A percentile compares a stretch with the other conserved stretches of the same genome.
These are phyloP conservation scores for Synanthedon andrenaeformis DNA, from an alignment of 2,888 invertebrate species.

Conservation along the genomic window DNA sequence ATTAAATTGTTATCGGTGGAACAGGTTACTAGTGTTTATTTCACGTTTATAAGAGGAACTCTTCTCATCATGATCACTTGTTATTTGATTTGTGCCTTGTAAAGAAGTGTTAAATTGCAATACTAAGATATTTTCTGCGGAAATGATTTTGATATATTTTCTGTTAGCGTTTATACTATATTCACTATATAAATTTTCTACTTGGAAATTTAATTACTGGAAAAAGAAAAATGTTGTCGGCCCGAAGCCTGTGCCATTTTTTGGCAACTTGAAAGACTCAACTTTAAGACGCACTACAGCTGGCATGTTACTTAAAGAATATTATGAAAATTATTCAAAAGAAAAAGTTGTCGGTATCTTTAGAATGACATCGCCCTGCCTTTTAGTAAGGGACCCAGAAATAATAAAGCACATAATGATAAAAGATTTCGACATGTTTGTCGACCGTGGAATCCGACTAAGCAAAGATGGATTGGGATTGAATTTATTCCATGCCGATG, in stretches of 20 bases:
- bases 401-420: slow-evolving; percentile 11
- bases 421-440: slow-evolving; percentile 11
- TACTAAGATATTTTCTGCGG: too few relatives aligned
- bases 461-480: slow-evolving; percentile 5
- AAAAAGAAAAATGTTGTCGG: slow-evolving; percentile 13
- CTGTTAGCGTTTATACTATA: background rate
- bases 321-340: slow-evolving; percentile 14
- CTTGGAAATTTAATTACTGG: slow-evolving; percentile 15
- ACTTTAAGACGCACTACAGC: slow-evolving; percentile 9
- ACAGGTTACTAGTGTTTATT: too few relatives aligned
- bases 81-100: too few relatives aligned
- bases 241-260: slow-evolving; percentile 15
- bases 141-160: background rate
- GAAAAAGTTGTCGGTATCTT: slow-evolving; percentile 8
- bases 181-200: slow-evolving; percentile 11
- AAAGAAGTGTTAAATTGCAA: too few relatives aligned
- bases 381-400: slow-evolving; percentile 11
- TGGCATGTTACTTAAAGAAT: slow-evolving; percentile 10
- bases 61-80: too few relatives aligned
- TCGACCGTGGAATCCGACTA: slow-evolving; percentile 6
- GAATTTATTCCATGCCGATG: slow-evolving; percentile 8
- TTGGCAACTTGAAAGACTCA: slow-evolving; percentile 16
- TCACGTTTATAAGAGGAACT: too few relatives aligned
- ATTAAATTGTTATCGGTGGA: too few relatives aligned
- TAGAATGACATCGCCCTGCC: slow-evolving; percentile 6